A percentile compares a stretch with the other conserved stretches of the same genome.
These are phyloP conservation scores for Phaethornis superciliosus DNA, from an alignment of 2,113 vertebrate genomes.

Conservation along the genomic window DNA sequence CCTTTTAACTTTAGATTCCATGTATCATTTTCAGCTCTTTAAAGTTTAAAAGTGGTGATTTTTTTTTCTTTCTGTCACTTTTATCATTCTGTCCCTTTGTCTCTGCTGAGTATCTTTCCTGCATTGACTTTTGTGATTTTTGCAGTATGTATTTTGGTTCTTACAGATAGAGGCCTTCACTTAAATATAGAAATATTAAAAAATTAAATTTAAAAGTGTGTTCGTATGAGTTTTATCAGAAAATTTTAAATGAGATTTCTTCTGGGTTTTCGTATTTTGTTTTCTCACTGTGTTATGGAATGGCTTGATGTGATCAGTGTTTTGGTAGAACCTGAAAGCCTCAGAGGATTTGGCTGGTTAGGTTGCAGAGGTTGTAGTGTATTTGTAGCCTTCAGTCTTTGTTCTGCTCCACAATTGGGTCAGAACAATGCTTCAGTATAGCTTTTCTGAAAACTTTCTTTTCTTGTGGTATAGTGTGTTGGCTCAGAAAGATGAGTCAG, in stretches of 20 bases:
- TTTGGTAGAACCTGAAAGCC: neutral
- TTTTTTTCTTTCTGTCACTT: neutral
- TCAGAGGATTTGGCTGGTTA: neutral
- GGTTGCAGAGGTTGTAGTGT: neutral
- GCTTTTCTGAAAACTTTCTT: neutral
- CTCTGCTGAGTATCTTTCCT: neutral
- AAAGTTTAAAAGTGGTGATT: neutral
- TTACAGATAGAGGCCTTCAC: neutral
- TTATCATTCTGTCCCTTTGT: neutral
- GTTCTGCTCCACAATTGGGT: neutral
- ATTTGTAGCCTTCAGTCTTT: neutral
- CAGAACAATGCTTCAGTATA: neutral
- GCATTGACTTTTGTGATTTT: neutral
- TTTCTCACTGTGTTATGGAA: neutral
- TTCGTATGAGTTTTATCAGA: neutral
- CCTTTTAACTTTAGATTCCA: neutral
- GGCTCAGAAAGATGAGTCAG: neutral
- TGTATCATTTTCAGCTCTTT: accelerated
- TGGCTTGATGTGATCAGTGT: neutral
- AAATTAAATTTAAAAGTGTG: too few relatives aligned
- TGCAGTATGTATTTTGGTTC: neutral
- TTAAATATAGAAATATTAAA: neutral
- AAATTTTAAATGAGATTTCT: neutral
- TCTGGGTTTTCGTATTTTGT: neutral
- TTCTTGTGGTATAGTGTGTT: neutral